phyloP scores from a whole-genome alignment of 2,888 invertebrate species.

The Busseola fusca region DNA sequence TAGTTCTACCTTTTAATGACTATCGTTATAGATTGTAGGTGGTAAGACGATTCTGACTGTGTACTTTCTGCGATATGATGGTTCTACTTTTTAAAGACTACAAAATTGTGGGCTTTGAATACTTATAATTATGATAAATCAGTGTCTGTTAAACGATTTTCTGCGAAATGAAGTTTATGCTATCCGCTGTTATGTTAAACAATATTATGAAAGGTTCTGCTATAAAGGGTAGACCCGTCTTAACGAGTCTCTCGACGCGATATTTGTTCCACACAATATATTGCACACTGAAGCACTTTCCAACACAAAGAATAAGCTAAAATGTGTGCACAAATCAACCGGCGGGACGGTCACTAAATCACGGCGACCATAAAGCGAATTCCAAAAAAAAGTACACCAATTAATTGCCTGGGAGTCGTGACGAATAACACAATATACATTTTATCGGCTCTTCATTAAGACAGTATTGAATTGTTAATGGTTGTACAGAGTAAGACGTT shows the following conservation, averaged over 20 bases:
- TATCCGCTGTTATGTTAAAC: too few relatives aligned
- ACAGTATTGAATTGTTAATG: conserved; percentile 87
- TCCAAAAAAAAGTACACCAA: conserved; percentile 79
- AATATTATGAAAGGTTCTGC: too few relatives aligned
- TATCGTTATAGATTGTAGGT: too few relatives aligned
- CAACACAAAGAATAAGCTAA: conserved; percentile 81
- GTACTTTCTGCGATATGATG: too few relatives aligned
- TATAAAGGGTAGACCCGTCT: conserved; percentile 61
- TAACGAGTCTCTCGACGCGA: conserved; percentile 80
- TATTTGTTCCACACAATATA: conserved; percentile 84
- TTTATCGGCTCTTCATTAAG: conserved; percentile 87
- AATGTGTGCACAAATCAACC: conserved; percentile 84
- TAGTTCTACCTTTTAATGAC: too few relatives aligned
- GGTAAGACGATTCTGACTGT: too few relatives aligned
- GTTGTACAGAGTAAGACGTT: conserved; percentile 78
- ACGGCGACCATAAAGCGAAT: conserved; percentile 79
- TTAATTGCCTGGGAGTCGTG: conserved; percentile 83
- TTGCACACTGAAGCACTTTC: conserved; percentile 79
- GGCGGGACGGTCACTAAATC: conserved; percentile 81
- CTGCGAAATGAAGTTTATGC: too few relatives aligned
- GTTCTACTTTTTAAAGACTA: too few relatives aligned
- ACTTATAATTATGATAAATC: too few relatives aligned
- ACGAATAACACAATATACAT: conserved; percentile 86
- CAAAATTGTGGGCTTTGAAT: too few relatives aligned
- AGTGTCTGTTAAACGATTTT: too few relatives aligned